Evolutionary conservation across 2,113 vertebrate species (phyloP).

Genomic region (Mus pahari): DNA sequence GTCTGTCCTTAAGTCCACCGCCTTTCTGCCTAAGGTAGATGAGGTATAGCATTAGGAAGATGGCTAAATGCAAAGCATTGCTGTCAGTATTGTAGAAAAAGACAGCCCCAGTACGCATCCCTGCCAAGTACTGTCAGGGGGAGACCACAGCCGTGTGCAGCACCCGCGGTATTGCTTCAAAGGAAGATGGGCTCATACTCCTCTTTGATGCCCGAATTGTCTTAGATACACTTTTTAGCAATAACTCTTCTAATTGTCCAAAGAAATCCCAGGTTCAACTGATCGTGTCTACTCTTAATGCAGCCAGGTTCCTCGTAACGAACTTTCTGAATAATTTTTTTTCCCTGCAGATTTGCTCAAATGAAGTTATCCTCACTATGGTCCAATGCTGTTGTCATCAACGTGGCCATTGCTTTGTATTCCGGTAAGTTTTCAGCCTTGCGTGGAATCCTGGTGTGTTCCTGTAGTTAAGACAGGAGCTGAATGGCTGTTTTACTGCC

Average conservation of each 20-base stretch:
- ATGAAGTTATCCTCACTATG: neutral
- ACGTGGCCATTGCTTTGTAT: neutral
- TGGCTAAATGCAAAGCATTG: neutral
- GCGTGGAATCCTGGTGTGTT: neutral
- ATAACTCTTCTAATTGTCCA: neutral
- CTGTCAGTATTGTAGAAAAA: neutral
- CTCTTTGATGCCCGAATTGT: neutral
- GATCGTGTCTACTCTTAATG: neutral
- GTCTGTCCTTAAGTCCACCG: neutral
- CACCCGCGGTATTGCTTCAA: neutral
- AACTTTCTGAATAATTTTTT: neutral
- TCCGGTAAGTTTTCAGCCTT: neutral
- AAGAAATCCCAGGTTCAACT: neutral
- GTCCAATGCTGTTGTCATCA: neutral
- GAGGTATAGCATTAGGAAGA: neutral
- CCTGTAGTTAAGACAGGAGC: too few relatives aligned
- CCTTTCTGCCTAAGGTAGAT: neutral
- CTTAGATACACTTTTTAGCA: neutral
- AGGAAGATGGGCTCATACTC: neutral
- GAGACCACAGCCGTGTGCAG: too few relatives aligned
- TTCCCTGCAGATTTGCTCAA: neutral
- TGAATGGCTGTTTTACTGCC: too few relatives aligned
- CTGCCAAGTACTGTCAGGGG: too few relatives aligned
- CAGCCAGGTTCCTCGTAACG: neutral
- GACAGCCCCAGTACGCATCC: neutral